Evolutionary conservation across 2,888 invertebrate genomes (phyloP).

Genomic region (Himalopsyche japonica): DNA sequence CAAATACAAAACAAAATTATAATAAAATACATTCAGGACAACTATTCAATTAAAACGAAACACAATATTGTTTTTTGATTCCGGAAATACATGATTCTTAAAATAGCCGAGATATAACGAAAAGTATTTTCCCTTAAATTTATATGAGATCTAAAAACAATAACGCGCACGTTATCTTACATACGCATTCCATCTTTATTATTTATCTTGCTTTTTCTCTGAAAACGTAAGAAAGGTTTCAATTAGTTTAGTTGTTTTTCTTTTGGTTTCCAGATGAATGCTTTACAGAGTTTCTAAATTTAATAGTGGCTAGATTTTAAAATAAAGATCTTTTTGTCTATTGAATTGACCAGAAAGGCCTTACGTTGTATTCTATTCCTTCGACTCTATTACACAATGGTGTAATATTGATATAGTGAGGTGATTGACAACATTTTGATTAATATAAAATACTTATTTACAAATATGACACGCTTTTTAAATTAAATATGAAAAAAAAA

Average conservation of each 20-base stretch:
- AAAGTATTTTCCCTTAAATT: not conserved
- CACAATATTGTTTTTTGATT: no score
- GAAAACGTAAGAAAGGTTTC: not conserved
- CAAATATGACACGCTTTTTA: no score
- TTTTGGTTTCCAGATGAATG: not conserved
- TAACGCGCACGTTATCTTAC: not conserved
- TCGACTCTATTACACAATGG: not conserved
- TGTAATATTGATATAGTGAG: not conserved
- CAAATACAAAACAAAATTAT: no score
- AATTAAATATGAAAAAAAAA: no score
- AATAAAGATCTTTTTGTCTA: not conserved
- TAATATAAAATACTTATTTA: not conserved
- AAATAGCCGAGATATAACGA: no score
- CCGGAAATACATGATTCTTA: no score
- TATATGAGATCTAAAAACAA: not conserved
- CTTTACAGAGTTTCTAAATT: not conserved
- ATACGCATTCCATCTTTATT: not conserved
- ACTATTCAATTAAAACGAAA: no score
- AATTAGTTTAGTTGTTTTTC: not conserved
- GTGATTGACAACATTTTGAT: not conserved
- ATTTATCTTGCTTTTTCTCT: not conserved
- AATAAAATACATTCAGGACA: no score
- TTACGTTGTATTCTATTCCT: not conserved
- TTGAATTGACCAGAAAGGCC: not conserved
- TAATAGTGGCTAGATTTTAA: not conserved